A percentile compares a stretch with the other conserved stretches of the same genome.
phyloP scores from a whole-genome alignment of 2,113 vertebrate species.

The human (Homo sapiens) region DNA sequence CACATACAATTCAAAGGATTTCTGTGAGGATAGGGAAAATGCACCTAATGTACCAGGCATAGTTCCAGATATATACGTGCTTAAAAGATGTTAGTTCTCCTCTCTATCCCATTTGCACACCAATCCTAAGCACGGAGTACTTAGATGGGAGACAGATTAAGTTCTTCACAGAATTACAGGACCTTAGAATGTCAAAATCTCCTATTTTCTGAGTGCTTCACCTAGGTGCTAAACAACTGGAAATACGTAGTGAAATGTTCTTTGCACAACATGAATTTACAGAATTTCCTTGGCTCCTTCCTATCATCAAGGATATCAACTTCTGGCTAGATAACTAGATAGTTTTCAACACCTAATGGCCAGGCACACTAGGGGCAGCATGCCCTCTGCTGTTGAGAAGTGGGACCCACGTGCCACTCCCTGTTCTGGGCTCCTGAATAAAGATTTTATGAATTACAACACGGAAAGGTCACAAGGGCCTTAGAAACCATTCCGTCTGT shows the following conservation, averaged over 20 bases:
- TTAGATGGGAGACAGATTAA: neutral
- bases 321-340: neutral
- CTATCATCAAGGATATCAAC: neutral
- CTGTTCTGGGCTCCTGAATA: neutral
- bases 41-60: neutral
- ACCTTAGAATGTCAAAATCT: neutral
- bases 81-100: neutral
- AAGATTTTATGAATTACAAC: slow-evolving; percentile 7
- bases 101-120: neutral
- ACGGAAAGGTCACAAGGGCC: neutral
- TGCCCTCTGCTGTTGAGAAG: slow-evolving; percentile 66
- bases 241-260: neutral
- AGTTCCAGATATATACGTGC: neutral
- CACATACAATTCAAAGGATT: neutral
- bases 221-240: neutral
- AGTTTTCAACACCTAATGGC: neutral
- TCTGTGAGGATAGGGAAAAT: slow-evolving; percentile 3
- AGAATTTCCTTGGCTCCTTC: neutral
- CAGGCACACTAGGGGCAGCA: neutral
- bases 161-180: neutral
- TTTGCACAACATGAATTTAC: slow-evolving; percentile 4
- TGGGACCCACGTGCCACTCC: neutral
- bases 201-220: neutral
- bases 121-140: neutral
- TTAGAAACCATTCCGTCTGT: neutral